Evolutionary conservation across 2,797 vertebrate species (phyloP), one percentile per base, ranked within the genome.

Genomic region (Bufotes viridis): DNA sequence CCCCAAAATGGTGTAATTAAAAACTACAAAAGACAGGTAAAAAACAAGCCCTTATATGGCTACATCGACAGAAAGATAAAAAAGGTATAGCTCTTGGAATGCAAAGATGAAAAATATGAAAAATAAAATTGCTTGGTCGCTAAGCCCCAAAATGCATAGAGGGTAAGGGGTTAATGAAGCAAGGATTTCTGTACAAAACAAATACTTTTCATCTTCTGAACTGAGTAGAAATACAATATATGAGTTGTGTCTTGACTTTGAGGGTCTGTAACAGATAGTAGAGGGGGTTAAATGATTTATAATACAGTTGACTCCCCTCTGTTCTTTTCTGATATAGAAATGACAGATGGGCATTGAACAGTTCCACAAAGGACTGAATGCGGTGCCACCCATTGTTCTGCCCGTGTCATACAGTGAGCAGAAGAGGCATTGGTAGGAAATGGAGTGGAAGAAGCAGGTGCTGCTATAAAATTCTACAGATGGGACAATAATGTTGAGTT

Each of bases 331-430:
- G 81, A 65, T 53, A 87, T 69, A 78, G 90, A 58, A 88, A 81
- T 78, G 87, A 87, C 90, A 93, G 91, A 91, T 90, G 92, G 90
- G 75, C 80, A 90, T 49, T 1, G 18, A 86, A 85, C 87, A 87
- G 76, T 85, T 82, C 84, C 69, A 87, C 75, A 91, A 91, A 92
- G 79, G 81, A 81, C 63, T 78, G 85, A 58, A 65, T 42, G 78
- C 78, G 81, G 81, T 60, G 55, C 70, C 29, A 26, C 26, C 17
- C 0, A 0, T 34, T 51, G 58, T 78, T 87, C 76, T 53, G 26
- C 75, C 29, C 85, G 85, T 87, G 72, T 87, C 78, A 78, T 49
- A 34, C 14, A 18, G 58, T 61, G 88, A 87, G 63, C 53, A 87
- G 86, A 76, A 84, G 49, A 81, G 84, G 88, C 91, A 87, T 89